Evolutionary conservation across 92 coral and sea anemone genomes (phyloP).

Genomic region (Actinostola sp.): DNA sequence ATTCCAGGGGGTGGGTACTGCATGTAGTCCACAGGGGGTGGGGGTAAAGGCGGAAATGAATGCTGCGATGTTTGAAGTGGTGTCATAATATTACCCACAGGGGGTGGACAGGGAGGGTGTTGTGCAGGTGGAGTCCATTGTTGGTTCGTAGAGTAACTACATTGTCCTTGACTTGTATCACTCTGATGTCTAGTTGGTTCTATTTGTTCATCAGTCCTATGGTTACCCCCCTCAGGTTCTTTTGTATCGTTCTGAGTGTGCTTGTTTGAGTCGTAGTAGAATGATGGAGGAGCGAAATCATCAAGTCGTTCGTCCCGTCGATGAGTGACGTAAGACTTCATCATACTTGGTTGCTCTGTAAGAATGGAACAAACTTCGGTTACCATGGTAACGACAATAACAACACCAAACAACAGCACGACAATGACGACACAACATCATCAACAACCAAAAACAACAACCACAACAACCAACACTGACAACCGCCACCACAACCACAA

Average conservation of each 20-base stretch:
- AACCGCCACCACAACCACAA: too few species aligned
- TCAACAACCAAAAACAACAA: too few species aligned
- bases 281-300: slow-evolving; percentile 93
- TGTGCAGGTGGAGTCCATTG: slow-evolving; percentile 6
- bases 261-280: slow-evolving; percentile 56
- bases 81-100: slow-evolving; percentile 48
- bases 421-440: too few species aligned
- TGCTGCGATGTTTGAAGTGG: slow-evolving; percentile 7
- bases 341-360: slow-evolving; percentile 56
- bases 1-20: slow-evolving; percentile 27
- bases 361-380: background rate
- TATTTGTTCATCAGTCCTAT: background rate
- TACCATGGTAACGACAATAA: too few species aligned
- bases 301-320: slow-evolving; percentile 70
- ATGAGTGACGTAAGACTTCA: slow-evolving; percentile 36
- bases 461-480: too few species aligned
- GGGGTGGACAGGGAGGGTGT: slow-evolving; percentile 62
- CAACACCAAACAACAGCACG: too few species aligned
- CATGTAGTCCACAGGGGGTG: slow-evolving; percentile 35
- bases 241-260: background rate
- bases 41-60: slow-evolving; percentile 34
- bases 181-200: background rate
- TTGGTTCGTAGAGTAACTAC: background rate
- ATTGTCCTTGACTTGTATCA: slow-evolving; percentile 8
- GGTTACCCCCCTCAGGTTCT: background rate